These are phyloP conservation scores for Stomorhina lunata DNA, from an alignment of 2,888 invertebrate species.

Conservation along the genomic window DNA sequence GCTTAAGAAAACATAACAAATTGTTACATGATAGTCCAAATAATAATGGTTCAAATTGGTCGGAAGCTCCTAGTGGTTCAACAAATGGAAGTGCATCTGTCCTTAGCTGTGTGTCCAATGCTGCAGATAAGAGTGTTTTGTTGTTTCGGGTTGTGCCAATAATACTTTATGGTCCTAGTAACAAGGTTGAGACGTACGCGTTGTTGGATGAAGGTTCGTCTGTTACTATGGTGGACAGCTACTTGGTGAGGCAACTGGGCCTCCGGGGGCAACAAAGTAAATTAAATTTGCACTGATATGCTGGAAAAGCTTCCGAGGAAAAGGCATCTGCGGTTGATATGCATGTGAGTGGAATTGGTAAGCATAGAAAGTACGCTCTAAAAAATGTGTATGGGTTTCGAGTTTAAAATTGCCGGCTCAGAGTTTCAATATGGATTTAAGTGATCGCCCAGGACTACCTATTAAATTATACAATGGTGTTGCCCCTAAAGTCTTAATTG, in stretches of 20 bases:
- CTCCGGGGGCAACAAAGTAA: not conserved
- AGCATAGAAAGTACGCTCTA: not conserved
- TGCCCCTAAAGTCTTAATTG: conserved; percentile 46
- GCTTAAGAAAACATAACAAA: conserved; percentile 12
- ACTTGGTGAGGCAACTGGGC: conserved; percentile 29
- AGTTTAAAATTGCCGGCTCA: not conserved
- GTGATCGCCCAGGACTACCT: not conserved
- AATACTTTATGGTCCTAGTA: conserved; percentile 3
- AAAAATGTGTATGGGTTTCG: no score
- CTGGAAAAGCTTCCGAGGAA: not conserved
- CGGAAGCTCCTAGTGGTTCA: not conserved
- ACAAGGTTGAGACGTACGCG: not conserved
- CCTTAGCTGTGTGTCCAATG: not conserved
- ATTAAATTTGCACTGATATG: conserved; percentile 23
- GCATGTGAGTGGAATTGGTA: not conserved
- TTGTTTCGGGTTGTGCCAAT: not conserved
- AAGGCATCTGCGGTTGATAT: not conserved
- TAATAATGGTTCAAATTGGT: not conserved
- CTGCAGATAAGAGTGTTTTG: not conserved
- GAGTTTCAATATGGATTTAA: not conserved
- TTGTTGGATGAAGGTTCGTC: conserved; percentile 27
- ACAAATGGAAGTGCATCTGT: not conserved
- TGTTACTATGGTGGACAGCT: conserved; percentile 27
- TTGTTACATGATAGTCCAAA: not conserved
- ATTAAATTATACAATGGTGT: conserved; percentile 33